Evolutionary conservation across 1,140 invertebrate species (phyloP), one percentile per base, ranked within the genome.

Genomic region (Brachystomella parvula): DNA sequence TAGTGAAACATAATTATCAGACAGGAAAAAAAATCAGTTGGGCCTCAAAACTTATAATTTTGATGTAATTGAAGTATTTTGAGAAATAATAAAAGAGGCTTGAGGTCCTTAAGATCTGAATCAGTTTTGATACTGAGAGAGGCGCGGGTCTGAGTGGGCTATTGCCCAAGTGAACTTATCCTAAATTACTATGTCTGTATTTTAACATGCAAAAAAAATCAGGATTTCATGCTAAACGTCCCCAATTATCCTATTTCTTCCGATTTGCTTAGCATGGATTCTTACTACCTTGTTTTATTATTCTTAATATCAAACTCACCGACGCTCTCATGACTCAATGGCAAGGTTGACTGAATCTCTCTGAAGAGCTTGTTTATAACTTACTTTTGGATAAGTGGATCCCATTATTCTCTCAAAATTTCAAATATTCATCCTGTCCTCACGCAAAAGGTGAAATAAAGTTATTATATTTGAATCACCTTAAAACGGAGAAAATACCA

Each of bases 371-470:
- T 39, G 35, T 39, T 39, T 39, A 39, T 39, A 6, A 39, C 35
- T 39, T 9, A 9, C 35, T n/a, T n/a, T n/a, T n/a, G n/a, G n/a
- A n/a, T n/a, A n/a, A n/a, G 35, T 39, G 35, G 35, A 39, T 9
- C 6, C 6, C 35, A 39, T 39, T 39, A 39, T 39, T 39, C 19
- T 19, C 35, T 39, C 35, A 39, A 39, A 39, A 39, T 6, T 39
- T 19, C 6, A 39, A 39, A 39, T 19, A 6, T 39, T 39, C 35
- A 19, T 39, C 19, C 6, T 19, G 19, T 53, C 21, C 9, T 6
- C 49, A 53, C 24, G 49, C 49, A 53, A 44, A 44, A 44, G 49
- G 49, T 53, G 24, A 53, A 53, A 26, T 53, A 53, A 39, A 53
- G 49, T 53, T 53, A 53, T 53, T 53, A 53, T 15, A 6, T 19